phyloP scores from a whole-genome alignment of 2,888 invertebrate species.

The Diogma glabrata region DNA sequence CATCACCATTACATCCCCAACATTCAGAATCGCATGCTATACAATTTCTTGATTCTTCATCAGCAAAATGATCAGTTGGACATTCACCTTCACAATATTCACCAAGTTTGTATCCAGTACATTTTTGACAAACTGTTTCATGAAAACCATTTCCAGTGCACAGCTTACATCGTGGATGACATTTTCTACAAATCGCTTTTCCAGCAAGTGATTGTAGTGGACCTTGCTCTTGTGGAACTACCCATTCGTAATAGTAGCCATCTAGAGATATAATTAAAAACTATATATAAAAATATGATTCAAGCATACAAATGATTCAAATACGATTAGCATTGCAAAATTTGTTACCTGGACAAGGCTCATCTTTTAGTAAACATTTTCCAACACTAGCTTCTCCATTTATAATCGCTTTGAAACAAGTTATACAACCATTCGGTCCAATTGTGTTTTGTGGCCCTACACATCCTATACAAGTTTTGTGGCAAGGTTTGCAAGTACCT shows the following conservation, averaged over 20 bases:
- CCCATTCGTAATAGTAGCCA: conserved; percentile 75
- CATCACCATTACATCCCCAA: conserved; percentile 69
- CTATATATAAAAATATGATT: conserved; percentile 20
- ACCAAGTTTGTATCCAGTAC: conserved; percentile 72
- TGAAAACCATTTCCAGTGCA: conserved; percentile 86
- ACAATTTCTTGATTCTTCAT: conserved; percentile 58
- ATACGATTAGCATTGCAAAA: no score
- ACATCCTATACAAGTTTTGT: conserved; percentile 81
- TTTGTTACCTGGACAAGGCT: conserved; percentile 69
- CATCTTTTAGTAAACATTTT: conserved; percentile 65
- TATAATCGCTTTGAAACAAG: conserved; percentile 83
- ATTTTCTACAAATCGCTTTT: conserved; percentile 79
- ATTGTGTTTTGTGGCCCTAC: conserved; percentile 77
- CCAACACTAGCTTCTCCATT: conserved; percentile 57
- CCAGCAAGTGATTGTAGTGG: conserved; percentile 64
- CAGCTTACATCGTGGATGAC: conserved; percentile 78
- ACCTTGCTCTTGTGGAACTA: conserved; percentile 61
- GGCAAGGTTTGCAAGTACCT: conserved; percentile 73
- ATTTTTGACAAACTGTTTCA: conserved; percentile 73
- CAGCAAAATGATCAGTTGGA: conserved; percentile 72
- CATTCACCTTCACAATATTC: conserved; percentile 89
- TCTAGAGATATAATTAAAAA: conserved; percentile 23
- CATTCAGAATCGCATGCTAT: conserved; percentile 71
- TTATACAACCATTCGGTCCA: conserved; percentile 73
- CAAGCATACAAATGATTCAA: conserved; percentile 30